These are phyloP conservation scores for rabbit (Oryctolagus cuniculus) DNA, from an alignment of 2,113 vertebrate genomes.

Conservation along the genomic window DNA sequence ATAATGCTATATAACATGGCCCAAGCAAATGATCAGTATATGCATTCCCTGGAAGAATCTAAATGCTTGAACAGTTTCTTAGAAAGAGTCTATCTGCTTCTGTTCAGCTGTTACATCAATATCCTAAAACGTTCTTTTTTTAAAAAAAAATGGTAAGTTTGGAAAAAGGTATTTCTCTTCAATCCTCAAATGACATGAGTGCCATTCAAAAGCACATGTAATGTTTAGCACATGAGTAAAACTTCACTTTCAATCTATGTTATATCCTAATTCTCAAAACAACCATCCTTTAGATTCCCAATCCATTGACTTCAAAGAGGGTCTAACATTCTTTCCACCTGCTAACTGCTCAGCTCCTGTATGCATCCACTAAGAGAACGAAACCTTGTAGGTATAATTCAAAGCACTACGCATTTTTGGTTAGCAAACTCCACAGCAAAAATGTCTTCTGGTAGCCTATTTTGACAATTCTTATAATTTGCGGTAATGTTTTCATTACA, in stretches of 20 bases:
- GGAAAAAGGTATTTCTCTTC: background rate
- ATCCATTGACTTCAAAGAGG: background rate
- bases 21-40: background rate
- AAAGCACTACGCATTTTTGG: slow-evolving; percentile 17
- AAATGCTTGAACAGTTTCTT: slow-evolving; percentile 12
- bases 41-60: background rate
- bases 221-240: background rate
- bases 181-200: slow-evolving; percentile 53
- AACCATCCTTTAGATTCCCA: background rate
- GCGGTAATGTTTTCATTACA: slow-evolving; percentile 81
- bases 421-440: slow-evolving; percentile 62
- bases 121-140: background rate
- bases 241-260: background rate
- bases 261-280: background rate
- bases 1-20: background rate
- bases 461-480: slow-evolving; percentile 79
- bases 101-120: background rate
- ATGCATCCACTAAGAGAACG: background rate
- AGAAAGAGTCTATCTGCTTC: background rate
- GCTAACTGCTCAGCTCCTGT: background rate
- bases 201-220: background rate
- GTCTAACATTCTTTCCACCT: background rate
- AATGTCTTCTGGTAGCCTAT: slow-evolving; percentile 65
- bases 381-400: background rate
- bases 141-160: background rate